Evolutionary conservation across 2,113 vertebrate species (phyloP), one percentile per base, ranked within the genome.

Genomic region (Aphelocoma coerulescens): DNA sequence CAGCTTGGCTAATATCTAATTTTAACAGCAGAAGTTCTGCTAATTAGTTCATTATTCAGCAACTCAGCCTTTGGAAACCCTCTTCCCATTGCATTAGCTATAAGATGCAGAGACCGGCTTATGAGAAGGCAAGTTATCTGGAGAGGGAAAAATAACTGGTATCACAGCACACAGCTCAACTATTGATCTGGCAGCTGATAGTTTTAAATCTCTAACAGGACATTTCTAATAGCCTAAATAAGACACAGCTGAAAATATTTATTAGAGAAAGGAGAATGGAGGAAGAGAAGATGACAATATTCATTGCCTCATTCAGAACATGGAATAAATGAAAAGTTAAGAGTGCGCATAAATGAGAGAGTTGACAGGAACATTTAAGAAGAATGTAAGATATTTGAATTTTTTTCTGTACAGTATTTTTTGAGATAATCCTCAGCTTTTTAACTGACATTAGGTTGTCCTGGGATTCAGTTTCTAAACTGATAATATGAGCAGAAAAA

Each of bases 11-110:
- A 85, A 85, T 69, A 85, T 46, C 78, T 96, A 89, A 90, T 91
- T 96, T 95, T 96, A 94, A 89, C 81, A 66, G 66, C n/a, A 89
- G n/a, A 91, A 93, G 13, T 85, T 88, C 46, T 59, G 43, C 37
- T 96, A 95, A 95, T 96, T 95, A 95, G 15, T 55, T 93, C 68
- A 49, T 61, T 57, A 69, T 85, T 93, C 95, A 95, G 24, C 35
- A 76, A 14, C 59, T 57, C 35, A 21, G 51, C 46, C 84, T 85
- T 80, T 4, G 67, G 8, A 74, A 71, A 85, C 11, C 3, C 22
- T 94, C 68, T 89, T 72, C 32, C 30, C 12, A 55, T 19, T 82
- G 74, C 89, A 66, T 52, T 14, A 72, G 20, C 59, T 30, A 27
- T 26, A 43, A 92, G 33, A 73, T 73, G 37, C 32, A 73, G 13